phyloP scores from a whole-genome alignment of 2,797 vertebrate species.

The Siniperca obscura region DNA sequence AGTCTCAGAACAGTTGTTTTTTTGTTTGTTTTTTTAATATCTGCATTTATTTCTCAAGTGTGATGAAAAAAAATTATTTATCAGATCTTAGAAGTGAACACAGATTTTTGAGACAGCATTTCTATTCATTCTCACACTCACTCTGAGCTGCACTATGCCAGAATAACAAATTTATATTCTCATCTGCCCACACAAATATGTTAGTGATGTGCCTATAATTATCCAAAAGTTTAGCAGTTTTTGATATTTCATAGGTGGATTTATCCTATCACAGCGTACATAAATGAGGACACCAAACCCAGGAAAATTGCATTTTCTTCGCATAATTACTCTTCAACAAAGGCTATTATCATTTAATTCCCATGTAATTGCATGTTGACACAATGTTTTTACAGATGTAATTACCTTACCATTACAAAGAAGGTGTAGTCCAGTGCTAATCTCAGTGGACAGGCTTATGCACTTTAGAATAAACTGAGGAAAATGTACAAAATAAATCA shows the following conservation, averaged over 20 bases:
- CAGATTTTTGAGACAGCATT: constrained; percentile 60
- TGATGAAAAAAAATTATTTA: constrained; percentile 55
- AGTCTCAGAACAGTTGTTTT: constrained; percentile 27
- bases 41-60: constrained; percentile 52
- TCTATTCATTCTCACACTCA: constrained; percentile 70
- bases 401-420: constrained; percentile 68
- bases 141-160: constrained; percentile 68
- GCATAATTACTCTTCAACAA: constrained; percentile 71
- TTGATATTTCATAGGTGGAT: constrained; percentile 75
- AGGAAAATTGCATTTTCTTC: constrained; percentile 54
- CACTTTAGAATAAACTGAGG: constrained; percentile 58
- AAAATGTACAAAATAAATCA: constrained; percentile 56
- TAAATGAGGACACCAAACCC: constrained; percentile 54
- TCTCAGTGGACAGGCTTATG: constrained; percentile 59
- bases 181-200: constrained; percentile 79
- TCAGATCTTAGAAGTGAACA: constrained; percentile 56
- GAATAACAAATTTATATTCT: constrained; percentile 74
- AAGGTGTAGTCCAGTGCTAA: constrained; percentile 45
- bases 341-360: constrained; percentile 75
- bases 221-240: constrained; percentile 72
- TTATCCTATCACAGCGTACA: constrained; percentile 58
- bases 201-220: constrained; percentile 71
- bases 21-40: constrained; percentile 17
- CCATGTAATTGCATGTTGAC: constrained; percentile 74
- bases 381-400: constrained; percentile 73